Conservation (phyloP, 2,888 invertebrate genomes). For the Petrolisthes manimaculis region DNA sequence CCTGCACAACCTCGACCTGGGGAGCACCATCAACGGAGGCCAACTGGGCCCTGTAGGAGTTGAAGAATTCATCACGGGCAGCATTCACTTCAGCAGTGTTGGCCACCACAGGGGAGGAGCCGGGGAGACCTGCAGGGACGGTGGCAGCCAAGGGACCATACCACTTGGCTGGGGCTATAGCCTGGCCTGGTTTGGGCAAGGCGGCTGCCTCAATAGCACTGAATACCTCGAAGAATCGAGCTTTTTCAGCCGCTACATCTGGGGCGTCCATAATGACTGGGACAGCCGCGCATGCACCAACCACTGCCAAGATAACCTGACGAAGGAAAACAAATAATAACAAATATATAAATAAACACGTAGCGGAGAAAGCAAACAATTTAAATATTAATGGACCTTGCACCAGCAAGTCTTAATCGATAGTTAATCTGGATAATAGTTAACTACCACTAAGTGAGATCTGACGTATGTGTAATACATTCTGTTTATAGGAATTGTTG, state of each 20-base stretch:
- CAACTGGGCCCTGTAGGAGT: conserved; percentile 30
- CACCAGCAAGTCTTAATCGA: not conserved
- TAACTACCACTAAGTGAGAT: no score
- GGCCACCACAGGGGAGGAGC: conserved; percentile 31
- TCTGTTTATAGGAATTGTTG: no score
- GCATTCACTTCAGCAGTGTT: conserved; percentile 36
- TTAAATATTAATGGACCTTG: not conserved
- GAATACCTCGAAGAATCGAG: conserved; percentile 44
- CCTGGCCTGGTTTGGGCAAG: conserved; percentile 67
- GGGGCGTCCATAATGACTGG: conserved; percentile 51
- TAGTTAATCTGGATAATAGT: not conserved
- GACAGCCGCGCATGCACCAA: conserved; percentile 43
- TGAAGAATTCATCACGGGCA: conserved; percentile 38
- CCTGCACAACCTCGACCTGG: conserved; percentile 9
- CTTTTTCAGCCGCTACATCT: conserved; percentile 55
- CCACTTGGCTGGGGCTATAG: conserved; percentile 31
- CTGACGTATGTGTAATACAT: no score
- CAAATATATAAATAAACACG: not conserved
- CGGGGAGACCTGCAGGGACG: conserved; percentile 30
- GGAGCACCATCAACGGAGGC: conserved; percentile 24
- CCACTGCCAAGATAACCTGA: conserved; percentile 51
- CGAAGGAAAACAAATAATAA: not conserved
- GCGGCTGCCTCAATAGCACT: conserved; percentile 29
- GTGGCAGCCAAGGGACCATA: conserved; percentile 29
- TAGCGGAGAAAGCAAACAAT: not conserved